Conservation (phyloP, 2,113 vertebrate genomes). For the Chloroceryle aenea region DNA sequence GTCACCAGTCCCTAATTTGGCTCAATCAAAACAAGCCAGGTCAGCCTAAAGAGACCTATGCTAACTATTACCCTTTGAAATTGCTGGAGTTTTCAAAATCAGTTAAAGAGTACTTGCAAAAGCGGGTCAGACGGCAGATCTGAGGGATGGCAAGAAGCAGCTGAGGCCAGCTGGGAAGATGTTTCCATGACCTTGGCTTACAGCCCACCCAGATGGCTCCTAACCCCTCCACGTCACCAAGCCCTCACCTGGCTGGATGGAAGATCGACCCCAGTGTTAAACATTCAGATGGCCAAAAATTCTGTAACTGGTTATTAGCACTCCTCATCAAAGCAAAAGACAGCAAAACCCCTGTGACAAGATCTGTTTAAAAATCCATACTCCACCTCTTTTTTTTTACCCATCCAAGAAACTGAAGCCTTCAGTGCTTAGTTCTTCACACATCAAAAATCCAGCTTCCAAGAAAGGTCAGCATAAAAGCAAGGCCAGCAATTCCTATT, state of each 20-base stretch:
- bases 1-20: background rate
- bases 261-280: background rate
- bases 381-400: background rate
- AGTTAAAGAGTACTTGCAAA: background rate
- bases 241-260: background rate
- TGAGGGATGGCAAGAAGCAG: background rate
- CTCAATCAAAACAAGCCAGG: background rate
- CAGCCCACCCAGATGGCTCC: background rate
- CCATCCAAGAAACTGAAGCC: background rate
- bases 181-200: background rate
- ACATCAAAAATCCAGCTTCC: background rate
- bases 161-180: background rate
- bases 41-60: background rate
- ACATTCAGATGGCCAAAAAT: background rate
- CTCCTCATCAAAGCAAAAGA: background rate
- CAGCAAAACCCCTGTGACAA: fast-evolving
- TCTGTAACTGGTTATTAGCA: background rate
- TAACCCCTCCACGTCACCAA: fast-evolving
- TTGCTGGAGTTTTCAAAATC: background rate
- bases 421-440: background rate
- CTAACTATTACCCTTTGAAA: background rate
- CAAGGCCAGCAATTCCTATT: background rate
- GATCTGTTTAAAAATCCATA: background rate
- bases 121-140: background rate
- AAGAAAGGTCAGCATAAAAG: background rate